Conservation (phyloP, 2,888 invertebrate genomes). For the Cetonia aurata region DNA sequence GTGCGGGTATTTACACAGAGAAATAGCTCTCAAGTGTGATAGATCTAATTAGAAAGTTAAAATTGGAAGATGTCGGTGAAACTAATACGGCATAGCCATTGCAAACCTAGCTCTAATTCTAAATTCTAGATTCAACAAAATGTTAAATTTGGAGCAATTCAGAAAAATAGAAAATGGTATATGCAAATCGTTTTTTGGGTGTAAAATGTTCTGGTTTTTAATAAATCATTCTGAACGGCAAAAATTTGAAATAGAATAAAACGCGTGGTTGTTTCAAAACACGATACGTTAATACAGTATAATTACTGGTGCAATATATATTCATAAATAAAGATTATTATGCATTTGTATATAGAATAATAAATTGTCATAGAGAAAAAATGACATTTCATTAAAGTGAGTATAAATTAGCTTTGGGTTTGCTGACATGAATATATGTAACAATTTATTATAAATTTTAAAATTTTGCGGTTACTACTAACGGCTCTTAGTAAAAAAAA, state of each 20-base stretch:
- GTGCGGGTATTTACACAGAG: no score
- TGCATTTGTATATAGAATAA: slow-evolving; percentile 17
- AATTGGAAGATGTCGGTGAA: no score
- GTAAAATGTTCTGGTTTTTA: slow-evolving; percentile 10
- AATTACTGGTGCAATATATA: slow-evolving; percentile 41
- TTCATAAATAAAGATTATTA: slow-evolving; percentile 39
- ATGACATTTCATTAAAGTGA: slow-evolving; percentile 20
- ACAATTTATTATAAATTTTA: slow-evolving; percentile 11
- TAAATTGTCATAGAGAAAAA: slow-evolving; percentile 24
- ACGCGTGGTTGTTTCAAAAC: slow-evolving; percentile 17
- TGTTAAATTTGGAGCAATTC: neutral
- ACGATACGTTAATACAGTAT: slow-evolving; percentile 12
- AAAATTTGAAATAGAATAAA: slow-evolving; percentile 26
- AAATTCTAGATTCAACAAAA: neutral
- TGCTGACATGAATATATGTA: neutral
- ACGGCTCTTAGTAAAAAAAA: neutral
- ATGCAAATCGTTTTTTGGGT: neutral
- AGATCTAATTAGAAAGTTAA: no score
- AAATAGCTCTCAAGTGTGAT: no score
- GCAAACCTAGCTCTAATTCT: no score
- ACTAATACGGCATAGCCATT: no score
- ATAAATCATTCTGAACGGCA: slow-evolving; percentile 32
- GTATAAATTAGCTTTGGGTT: neutral
- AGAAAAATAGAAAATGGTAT: neutral
- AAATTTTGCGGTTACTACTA: neutral